Evolutionary conservation across 2,888 invertebrate species (phyloP).

Genomic region (Cecidostiba fungosa): DNA sequence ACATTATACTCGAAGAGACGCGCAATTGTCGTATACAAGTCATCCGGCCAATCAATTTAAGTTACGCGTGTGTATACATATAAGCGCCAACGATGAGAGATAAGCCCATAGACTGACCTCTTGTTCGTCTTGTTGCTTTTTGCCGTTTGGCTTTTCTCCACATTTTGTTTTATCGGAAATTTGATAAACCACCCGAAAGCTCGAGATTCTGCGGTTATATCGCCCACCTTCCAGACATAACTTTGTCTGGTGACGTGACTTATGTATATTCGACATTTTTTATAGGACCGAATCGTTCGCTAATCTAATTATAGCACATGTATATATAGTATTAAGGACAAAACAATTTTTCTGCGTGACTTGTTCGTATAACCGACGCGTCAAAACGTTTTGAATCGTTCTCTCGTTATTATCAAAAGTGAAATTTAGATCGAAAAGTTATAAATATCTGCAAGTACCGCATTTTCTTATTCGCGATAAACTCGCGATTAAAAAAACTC

Average conservation of each 20-base stretch:
- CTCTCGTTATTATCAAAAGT: not conserved
- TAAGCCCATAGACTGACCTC: not conserved
- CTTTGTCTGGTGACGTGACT: not conserved
- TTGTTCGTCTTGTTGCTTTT: not conserved
- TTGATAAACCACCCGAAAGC: not conserved
- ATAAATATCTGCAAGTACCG: not conserved
- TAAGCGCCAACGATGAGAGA: not conserved
- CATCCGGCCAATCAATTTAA: not conserved
- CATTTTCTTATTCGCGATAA: not conserved
- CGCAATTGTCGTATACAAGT: not conserved
- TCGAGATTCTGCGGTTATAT: not conserved
- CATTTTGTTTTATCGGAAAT: not conserved
- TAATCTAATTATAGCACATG: not conserved
- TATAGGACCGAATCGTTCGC: not conserved
- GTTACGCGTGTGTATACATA: conserved; percentile 33
- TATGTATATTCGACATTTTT: not conserved
- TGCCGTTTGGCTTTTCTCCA: no score
- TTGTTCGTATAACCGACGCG: not conserved
- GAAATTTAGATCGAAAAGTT: not conserved
- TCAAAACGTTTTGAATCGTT: not conserved
- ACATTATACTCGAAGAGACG: not conserved
- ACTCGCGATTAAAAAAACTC: not conserved
- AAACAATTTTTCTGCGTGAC: not conserved
- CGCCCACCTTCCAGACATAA: conserved; percentile 16
- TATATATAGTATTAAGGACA: not conserved